phyloP scores from a whole-genome alignment of 2,888 invertebrate genomes.

The Pterobdella sp. region DNA sequence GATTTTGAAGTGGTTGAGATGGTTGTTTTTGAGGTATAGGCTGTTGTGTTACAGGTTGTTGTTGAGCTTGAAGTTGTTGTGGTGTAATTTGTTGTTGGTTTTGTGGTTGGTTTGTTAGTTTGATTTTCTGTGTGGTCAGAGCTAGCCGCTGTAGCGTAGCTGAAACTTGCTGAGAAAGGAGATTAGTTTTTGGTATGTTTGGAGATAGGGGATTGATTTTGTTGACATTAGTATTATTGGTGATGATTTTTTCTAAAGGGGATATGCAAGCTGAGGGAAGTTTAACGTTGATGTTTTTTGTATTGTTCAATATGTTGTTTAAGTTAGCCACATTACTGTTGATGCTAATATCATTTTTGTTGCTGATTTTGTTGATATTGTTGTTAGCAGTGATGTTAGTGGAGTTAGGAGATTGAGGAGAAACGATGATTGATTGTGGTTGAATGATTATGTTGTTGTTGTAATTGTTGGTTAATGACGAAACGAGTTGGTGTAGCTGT shows the following conservation, averaged over 20 bases:
- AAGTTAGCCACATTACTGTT: background rate
- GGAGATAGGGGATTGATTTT: conserved; percentile 26
- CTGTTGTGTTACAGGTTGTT: no score
- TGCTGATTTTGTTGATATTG: background rate
- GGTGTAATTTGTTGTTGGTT: conserved; percentile 9
- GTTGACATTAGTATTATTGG: background rate
- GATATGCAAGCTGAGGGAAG: background rate
- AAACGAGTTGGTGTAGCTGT: conserved; percentile 25
- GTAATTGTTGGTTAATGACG: background rate
- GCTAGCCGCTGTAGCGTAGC: conserved; percentile 27
- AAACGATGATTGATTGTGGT: background rate
- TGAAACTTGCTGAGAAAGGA: conserved; percentile 24
- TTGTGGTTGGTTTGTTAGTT: conserved; percentile 21
- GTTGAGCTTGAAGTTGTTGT: no score
- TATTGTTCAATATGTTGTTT: conserved; percentile 11
- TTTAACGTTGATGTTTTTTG: conserved; percentile 11
- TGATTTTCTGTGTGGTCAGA: conserved; percentile 30
- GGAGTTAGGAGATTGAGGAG: background rate
- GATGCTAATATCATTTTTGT: conserved; percentile 3
- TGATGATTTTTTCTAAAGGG: conserved; percentile 15
- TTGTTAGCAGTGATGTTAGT: background rate
- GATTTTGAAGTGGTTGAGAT: conserved; percentile 17
- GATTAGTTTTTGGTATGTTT: conserved; percentile 12
- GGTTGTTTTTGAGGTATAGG: conserved; percentile 14
- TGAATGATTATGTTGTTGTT: conserved; percentile 1